Evolutionary conservation across 64 coral and sea anemone genomes (phyloP), one percentile per base, ranked within the genome.

Genomic region (Pachyseris speciosa): DNA sequence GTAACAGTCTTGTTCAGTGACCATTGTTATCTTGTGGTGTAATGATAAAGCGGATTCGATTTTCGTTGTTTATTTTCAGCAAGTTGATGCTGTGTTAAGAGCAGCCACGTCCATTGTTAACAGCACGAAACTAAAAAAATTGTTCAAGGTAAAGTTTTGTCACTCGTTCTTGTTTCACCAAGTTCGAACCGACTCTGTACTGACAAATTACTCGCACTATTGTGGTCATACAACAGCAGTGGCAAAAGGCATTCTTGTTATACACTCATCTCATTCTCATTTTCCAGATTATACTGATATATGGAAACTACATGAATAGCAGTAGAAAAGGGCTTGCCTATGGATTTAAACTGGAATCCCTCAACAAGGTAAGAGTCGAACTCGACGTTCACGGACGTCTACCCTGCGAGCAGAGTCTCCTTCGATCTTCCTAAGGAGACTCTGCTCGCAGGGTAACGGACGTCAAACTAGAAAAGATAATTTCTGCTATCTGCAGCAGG

Each of bases 261-360:
- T 19, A 34, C 1, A 52, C 7, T 53, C 86, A 48, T 31, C 7
- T 44, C 36, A 17, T 80, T 27, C 20, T 13, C 63, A 15, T 36
- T 55, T 83, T 83, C 1, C 31, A 98, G 96, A 78, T 98, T 49
- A 99, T 99, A 57, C 85, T 99, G 25, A 89, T 95, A 10, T 99
- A 79, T 61, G 97, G 97, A 0, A 99, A 99, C 67, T 99, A 99
- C 77, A 99, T 99, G 97, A 99, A 99, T 22, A 49, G 94, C 59
- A 89, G 89, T 8, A 75, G 97, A 67, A 83, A 90, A 58, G 80
- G 90, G 69, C 58, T 95, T n/a, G 97, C 97, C 0, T 37, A 68
- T 75, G 97, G 97, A 36, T 99, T 99, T 83, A 98, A 95, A 83
- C 80, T 98, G 33, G 96, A 98, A 44, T 98, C 96, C 12, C 74